Base-by-base conservation (phyloP, 2,888 invertebrate genomes). In the Cephus spinipes region DNA sequence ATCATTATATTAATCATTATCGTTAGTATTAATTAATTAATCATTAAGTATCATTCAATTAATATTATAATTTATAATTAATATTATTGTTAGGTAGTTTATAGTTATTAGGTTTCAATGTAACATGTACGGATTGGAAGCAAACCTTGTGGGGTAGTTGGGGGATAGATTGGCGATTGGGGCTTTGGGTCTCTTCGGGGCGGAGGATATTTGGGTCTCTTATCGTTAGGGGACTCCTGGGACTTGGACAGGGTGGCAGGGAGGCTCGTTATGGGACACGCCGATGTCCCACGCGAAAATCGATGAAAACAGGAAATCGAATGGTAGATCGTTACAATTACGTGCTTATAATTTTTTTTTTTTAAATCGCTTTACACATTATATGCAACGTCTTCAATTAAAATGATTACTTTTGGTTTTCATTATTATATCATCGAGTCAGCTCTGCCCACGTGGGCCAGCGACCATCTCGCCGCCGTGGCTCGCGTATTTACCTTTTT, bases 51-150 rank as follows among this genome's bases (percentile, higher is more conserved):
- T 87, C 86, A 88, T 89, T 89, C 84, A 88, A 87, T 90, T 89
- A 90, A 89, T 89, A 89, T 82, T 89, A 89, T 89, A 89, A 90
- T 84, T 89, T 87, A 89, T 87, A 83, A 80, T 89, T 89, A 89
- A 87, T 85, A 88, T 90, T 89, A 90, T 90, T 89, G 88, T 90
- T 89, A 90, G 88, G 88, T 90, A 89, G 88, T 88, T 89, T 89
- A 91, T 91, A 90, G 88, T 89, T 85, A 88, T 86, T 88, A 88
- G 87, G 87, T 89, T 75, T 75, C 68, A 85, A 86, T 55, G 23
- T 90, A 89, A 89, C 90, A 88, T 87, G 86, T 85, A 89, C 87
- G 88, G 88, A 90, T 87, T 90, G 89, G 90, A 91, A 90, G 90
- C 89, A 90, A 90, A 89, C 88, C 89, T 90, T 88, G 83, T 84